Base-by-base conservation (phyloP, 2,888 invertebrate genomes). In the Pegoplata infirma region DNA sequence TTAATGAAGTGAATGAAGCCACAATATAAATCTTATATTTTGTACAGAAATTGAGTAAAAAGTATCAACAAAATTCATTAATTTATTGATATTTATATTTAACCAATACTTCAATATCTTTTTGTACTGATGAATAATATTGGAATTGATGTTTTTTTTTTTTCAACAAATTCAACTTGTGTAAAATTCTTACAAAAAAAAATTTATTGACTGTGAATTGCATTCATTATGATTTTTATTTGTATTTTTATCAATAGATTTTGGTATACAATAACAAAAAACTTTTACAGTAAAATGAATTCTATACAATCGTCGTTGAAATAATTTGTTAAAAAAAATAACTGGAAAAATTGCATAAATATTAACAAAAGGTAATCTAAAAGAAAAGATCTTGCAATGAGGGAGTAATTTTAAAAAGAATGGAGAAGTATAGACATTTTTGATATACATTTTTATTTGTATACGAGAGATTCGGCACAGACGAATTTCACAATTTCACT, bases 321-420 rank as follows among this genome's bases (percentile, higher is more conserved):
- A 36, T 63, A 21, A 36, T 63, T 36, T 63, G 49, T 28, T 61
- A 19, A 61, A 61, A 59, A 25, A 32, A 32, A 32, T 10, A 10
- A 32, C 12, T 46, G 25, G 46, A 25, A 17, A 46, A 61, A 47
- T 61, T 61, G 61, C 10, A 16, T 17, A 46, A 47, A 36, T 40
- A 23, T 21, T n/a, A n/a, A 17, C 46, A 17, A 47, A 32, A n/a
- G n/a, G n/a, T n/a, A n/a, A n/a, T n/a, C n/a, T n/a, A n/a, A n/a
- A n/a, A n/a, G n/a, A n/a, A n/a, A n/a, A n/a, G n/a, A n/a, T n/a
- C n/a, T n/a, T n/a, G n/a, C n/a, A n/a, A n/a, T n/a, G n/a, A n/a
- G n/a, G n/a, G n/a, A n/a, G n/a, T n/a, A n/a, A n/a, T n/a, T n/a
- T n/a, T n/a, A n/a, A n/a, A n/a, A n/a, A n/a, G n/a, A n/a, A n/a